Evolutionary conservation across 2,888 invertebrate species (phyloP), one percentile per base, ranked within the genome.

Genomic region (Hyppa rectilinea): DNA sequence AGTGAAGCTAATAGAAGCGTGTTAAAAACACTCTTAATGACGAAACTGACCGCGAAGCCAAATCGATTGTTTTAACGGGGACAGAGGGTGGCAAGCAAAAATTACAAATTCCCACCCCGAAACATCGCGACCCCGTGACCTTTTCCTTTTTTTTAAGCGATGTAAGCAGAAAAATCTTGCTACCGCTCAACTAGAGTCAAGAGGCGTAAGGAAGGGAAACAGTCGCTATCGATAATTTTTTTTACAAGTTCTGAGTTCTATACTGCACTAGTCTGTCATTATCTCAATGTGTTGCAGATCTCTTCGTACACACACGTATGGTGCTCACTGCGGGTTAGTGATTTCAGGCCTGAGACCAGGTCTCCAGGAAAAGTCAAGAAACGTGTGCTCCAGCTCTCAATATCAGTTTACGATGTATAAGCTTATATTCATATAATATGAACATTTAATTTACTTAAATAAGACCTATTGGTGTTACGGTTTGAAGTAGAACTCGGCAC

Each of bases 91-190:
- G 79, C 61, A 29, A 73, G 83, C 71, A 75, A 80, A 81, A 87
- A 83, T 84, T 83, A 85, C 79, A 81, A 87, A 83, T 78, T 80
- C 78, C 64, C 74, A 63, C 79, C 83, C 75, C 87, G 80, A 90
- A 90, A 85, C 84, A 91, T 87, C 86, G 85, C 87, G 91, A 90
- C 93, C 92, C 78, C 88, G 84, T 93, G 89, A 92, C 93, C 93
- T 91, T 92, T 91, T 90, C 85, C 78, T 87, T 89, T 92, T 91
- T 91, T 90, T 87, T 87, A 90, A 91, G 82, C 89, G 91, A 85
- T 85, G 89, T 89, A 88, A 90, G 91, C 92, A 89, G 85, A 89
- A 91, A 91, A 90, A 88, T 90, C 90, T 90, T 87, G 86, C 87
- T 85, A 82, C 88, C 85, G 88, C 88, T 87, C 89, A 84, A 85